phyloP scores from a whole-genome alignment of 2,113 vertebrate species.

The Bos javanicus region DNA sequence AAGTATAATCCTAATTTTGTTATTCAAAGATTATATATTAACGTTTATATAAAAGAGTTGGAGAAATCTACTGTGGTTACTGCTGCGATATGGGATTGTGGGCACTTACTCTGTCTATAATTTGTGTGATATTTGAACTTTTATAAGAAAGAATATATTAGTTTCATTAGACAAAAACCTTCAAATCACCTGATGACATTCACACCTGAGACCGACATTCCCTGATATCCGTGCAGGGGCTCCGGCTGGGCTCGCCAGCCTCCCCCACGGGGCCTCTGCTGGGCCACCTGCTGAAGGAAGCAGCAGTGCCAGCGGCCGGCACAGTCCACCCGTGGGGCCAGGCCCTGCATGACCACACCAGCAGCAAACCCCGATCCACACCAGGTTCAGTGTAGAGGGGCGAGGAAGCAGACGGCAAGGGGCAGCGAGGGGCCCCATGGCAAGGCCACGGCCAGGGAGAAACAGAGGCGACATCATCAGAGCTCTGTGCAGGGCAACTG shows the following conservation, averaged over 20 bases:
- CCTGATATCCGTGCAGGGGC: not conserved
- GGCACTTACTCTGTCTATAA: not conserved
- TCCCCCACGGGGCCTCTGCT: accelerated
- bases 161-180: not conserved
- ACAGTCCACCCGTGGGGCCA: not conserved
- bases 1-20: not conserved
- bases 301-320: not conserved
- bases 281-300: not conserved
- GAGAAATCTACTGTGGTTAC: not conserved
- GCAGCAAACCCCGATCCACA: not conserved
- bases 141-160: not conserved
- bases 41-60: not conserved
- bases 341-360: not conserved
- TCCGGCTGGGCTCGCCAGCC: not conserved
- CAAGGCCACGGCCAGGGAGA: not conserved
- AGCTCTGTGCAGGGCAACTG: not conserved
- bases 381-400: not conserved
- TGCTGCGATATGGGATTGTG: not conserved
- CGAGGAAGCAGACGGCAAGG: not conserved
- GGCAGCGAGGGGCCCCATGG: not conserved
- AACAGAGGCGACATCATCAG: not conserved
- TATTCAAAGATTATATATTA: not conserved
- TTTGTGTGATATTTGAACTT: not conserved
- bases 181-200: not conserved
- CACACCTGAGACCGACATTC: not conserved